Evolutionary conservation across 2,113 vertebrate species (phyloP).

Genomic region (Spilogale gracilis): DNA sequence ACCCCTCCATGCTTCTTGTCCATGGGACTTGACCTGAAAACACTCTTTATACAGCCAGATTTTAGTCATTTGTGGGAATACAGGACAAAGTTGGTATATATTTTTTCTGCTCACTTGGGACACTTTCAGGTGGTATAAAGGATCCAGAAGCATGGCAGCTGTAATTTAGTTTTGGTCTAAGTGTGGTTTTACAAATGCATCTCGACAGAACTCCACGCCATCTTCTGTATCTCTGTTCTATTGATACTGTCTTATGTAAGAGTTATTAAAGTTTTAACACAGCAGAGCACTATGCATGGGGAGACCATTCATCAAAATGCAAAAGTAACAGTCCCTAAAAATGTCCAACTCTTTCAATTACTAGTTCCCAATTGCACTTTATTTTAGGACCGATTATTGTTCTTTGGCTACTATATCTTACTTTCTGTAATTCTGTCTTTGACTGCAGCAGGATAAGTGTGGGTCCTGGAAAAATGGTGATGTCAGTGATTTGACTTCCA

Average conservation of each 20-base stretch:
- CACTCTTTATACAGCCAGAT: slow-evolving; percentile 10
- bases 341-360: slow-evolving; percentile 28
- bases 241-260: background rate
- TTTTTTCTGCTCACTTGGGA: slow-evolving; percentile 56
- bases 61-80: slow-evolving; percentile 60
- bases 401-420: slow-evolving; percentile 40
- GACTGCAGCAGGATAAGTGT: slow-evolving; percentile 20
- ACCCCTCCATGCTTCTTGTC: background rate
- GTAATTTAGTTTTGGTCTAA: slow-evolving; percentile 16
- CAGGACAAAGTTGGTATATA: background rate
- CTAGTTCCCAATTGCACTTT: background rate
- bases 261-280: background rate
- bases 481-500: slow-evolving; percentile 55
- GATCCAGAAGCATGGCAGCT: background rate
- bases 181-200: slow-evolving; percentile 16
- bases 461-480: slow-evolving; percentile 67
- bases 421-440: slow-evolving; percentile 67
- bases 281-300: background rate
- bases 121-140: background rate
- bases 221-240: background rate
- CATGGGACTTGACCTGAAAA: slow-evolving; percentile 51
- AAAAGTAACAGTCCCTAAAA: slow-evolving; percentile 51
- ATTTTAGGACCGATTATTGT: slow-evolving; percentile 40
- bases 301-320: background rate
- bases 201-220: background rate